Percentiles rank a stretch among this genome's conserved stretches.
Evolutionary conservation across 2,888 invertebrate species (phyloP).

Genomic region (Drosophila nigricruria): DNA sequence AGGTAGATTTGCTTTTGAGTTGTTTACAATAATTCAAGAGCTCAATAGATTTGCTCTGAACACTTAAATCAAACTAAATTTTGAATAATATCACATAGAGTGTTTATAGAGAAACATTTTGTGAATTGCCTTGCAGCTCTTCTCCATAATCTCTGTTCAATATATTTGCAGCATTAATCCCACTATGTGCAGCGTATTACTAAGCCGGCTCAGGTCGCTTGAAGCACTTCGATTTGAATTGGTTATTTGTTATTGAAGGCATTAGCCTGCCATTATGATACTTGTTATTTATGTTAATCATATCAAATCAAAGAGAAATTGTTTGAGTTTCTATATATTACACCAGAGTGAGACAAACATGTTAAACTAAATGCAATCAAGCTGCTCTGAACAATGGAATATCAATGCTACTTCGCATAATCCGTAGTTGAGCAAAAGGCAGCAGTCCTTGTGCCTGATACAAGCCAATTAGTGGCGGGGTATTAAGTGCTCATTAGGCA

Average conservation of each 20-base stretch:
- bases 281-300: slow-evolving; percentile 53
- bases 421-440: not conserved
- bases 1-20: too few relatives aligned
- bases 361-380: not conserved
- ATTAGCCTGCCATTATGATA: slow-evolving; percentile 53
- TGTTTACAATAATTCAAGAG: not conserved
- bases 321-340: slow-evolving; percentile 4
- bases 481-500: slow-evolving; percentile 72
- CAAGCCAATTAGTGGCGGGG: slow-evolving; percentile 65
- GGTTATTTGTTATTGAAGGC: slow-evolving; percentile 15
- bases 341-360: not conserved
- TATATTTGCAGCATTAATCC: not conserved
- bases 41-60: too few relatives aligned
- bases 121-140: not conserved
- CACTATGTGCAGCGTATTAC: not conserved
- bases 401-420: slow-evolving; percentile 7
- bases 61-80: too few relatives aligned
- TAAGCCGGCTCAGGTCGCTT: not conserved
- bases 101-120: not conserved
- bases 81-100: too few relatives aligned
- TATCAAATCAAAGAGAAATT: slow-evolving; percentile 25
- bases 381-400: not conserved
- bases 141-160: not conserved
- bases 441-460: not conserved
- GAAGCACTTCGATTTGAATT: not conserved